These are phyloP conservation scores for Metopia argyrocephala DNA, from an alignment of 2,888 invertebrate genomes.

Conservation along the genomic window DNA sequence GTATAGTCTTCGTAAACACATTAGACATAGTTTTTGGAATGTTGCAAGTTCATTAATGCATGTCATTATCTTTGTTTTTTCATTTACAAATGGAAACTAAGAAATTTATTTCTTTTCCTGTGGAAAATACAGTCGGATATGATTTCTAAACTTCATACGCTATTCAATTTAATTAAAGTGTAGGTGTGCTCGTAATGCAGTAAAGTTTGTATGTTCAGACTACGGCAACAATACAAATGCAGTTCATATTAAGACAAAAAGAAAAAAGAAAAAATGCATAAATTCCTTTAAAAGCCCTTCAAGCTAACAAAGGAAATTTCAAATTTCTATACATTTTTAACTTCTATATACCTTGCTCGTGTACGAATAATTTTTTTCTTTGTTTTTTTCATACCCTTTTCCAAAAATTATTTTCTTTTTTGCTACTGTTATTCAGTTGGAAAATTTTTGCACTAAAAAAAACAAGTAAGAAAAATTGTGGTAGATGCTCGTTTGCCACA, in stretches of 20 bases:
- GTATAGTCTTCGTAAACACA: too few relatives aligned
- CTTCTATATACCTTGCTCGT: background rate
- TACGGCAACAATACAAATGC: background rate
- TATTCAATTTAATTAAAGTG: background rate
- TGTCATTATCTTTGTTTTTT: too few relatives aligned
- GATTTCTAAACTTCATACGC: too few relatives aligned
- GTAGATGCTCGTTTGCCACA: slow-evolving; percentile 57
- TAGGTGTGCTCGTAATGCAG: background rate
- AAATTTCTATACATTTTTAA: slow-evolving; percentile 42
- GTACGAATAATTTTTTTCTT: background rate
- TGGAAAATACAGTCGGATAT: too few relatives aligned
- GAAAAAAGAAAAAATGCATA: slow-evolving; percentile 25
- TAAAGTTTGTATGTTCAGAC: background rate
- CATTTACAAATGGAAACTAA: too few relatives aligned
- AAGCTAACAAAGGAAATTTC: slow-evolving; percentile 52
- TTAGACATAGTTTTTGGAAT: too few relatives aligned
- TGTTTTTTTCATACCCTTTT: slow-evolving; percentile 1
- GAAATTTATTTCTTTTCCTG: too few relatives aligned
- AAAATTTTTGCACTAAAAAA: slow-evolving; percentile 16
- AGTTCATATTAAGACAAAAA: slow-evolving; percentile 29
- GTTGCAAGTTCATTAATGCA: too few relatives aligned
- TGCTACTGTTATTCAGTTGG: slow-evolving; percentile 16
- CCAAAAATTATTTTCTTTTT: background rate
- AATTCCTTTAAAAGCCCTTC: slow-evolving; percentile 48
- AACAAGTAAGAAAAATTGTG: slow-evolving; percentile 36